Conservation (phyloP, 2,888 invertebrate genomes). For the Hartigia nigra region DNA sequence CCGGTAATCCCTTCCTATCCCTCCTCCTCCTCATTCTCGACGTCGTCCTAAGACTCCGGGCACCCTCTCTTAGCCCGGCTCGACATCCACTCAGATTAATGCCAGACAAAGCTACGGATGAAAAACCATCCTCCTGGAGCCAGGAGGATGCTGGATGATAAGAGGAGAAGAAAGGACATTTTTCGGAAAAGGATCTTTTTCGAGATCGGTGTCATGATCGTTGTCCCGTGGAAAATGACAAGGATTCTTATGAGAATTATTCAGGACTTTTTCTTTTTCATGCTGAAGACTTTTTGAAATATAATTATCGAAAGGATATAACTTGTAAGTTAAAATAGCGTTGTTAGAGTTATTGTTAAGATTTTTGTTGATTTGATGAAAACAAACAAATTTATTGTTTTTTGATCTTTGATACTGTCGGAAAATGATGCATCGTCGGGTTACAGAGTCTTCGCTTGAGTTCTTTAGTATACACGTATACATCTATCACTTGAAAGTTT, state of each 20-base stretch:
- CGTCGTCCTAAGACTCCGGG: conserved; percentile 13
- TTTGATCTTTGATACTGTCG: not conserved
- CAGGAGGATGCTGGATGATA: conserved; percentile 5
- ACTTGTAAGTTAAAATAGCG: not conserved
- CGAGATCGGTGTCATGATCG: not conserved
- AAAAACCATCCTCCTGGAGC: conserved; percentile 38
- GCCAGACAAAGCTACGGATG: conserved; percentile 34
- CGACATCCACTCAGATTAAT: conserved; percentile 35
- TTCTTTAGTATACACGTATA: no score
- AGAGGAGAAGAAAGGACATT: not conserved
- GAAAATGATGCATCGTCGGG: not conserved
- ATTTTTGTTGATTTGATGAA: not conserved
- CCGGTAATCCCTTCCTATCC: conserved; percentile 17
- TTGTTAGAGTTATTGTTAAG: not conserved
- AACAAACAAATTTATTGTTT: not conserved
- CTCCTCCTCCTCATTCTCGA: conserved; percentile 7
- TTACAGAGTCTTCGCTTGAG: not conserved
- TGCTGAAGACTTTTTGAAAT: no score
- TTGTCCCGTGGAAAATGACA: conserved; percentile 13
- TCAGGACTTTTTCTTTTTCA: no score
- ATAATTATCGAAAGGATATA: no score
- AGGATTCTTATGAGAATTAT: conserved; percentile 3
- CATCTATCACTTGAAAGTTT: conserved; percentile 5
- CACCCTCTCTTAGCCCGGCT: conserved; percentile 11
- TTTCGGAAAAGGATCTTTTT: not conserved